Evolutionary conservation across 2,888 invertebrate genomes (phyloP), one percentile per base, ranked within the genome.

Genomic region (Muschampia plurimacula): DNA sequence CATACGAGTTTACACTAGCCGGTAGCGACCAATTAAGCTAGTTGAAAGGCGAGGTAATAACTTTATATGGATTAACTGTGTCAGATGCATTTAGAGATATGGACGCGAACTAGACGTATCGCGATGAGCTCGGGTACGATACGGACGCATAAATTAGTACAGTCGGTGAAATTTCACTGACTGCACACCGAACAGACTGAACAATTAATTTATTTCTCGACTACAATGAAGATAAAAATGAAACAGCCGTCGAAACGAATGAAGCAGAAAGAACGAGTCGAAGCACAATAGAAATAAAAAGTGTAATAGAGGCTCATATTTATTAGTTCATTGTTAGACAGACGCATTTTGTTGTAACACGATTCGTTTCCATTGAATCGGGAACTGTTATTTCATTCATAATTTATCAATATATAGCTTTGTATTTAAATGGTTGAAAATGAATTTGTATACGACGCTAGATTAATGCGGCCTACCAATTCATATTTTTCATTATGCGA

Each of bases 321-420:
- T 91, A 92, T 91, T 89, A 86, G 86, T 84, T 87, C 86, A 90
- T 92, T 92, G 92, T 92, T 88, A 83, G 78, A 84, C 79, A 86
- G 83, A 64, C 63, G 84, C 82, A 89, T 90, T 89, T 89, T 90
- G 88, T 88, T 88, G 86, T 84, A 84, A 88, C 89, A 88, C 85
- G 86, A 87, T 83, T 83, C 85, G 83, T 80, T 82, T 83, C 86
- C 83, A 86, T 85, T 82, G 83, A 84, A 83, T 83, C 77, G 78
- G 84, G 86, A 74, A 88, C 88, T 86, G 87, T 89, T 89, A 88
- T 88, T 89, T 86, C 88, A 89, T 91, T 91, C 87, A 90, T 89
- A 90, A 92, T 91, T 91, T 92, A 92, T 92, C 89, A 90, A 81
- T 86, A 89, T 89, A 85, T 84, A 84, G 86, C 87, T 91, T 91